Conservation (phyloP, 2,113 vertebrate species). For the Ascaphus truei region DNA sequence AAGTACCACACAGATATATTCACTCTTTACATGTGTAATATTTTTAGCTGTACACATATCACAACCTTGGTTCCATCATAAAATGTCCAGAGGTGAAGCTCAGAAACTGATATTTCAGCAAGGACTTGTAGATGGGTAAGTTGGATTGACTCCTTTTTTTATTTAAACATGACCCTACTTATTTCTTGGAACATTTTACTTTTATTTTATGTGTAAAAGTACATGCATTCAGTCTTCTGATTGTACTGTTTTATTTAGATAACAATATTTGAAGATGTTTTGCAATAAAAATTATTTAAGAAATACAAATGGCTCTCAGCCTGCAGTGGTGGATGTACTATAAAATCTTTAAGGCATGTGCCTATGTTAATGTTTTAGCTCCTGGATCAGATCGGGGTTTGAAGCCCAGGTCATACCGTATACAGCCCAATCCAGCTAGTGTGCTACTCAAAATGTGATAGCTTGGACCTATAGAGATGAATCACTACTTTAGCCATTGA, state of each 20-base stretch:
- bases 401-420: slow-evolving; percentile 17
- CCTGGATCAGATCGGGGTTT: slow-evolving; percentile 7
- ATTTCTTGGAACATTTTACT: too few species aligned
- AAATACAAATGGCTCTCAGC: too few species aligned
- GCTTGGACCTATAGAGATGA: slow-evolving; percentile 23
- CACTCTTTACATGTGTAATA: too few species aligned
- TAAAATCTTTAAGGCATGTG: not conserved
- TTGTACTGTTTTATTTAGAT: not conserved
- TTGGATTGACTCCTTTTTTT: slow-evolving; percentile 27
- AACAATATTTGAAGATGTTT: not conserved
- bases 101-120: slow-evolving; percentile 87
- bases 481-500: slow-evolving; percentile 22
- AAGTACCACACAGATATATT: too few species aligned
- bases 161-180: too few species aligned
- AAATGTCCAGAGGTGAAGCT: slow-evolving; percentile 89
- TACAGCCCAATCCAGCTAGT: slow-evolving; percentile 15
- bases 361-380: slow-evolving; percentile 9
- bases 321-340: not conserved
- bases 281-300: not conserved
- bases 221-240: too few species aligned
- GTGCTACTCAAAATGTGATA: slow-evolving; percentile 24
- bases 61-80: slow-evolving; percentile 95
- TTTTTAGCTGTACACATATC: slow-evolving; percentile 78
- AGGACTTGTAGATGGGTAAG: slow-evolving; percentile 91
- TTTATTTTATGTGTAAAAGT: too few species aligned